These are phyloP conservation scores for Periplaneta americana DNA, from an alignment of 1,140 invertebrate species.

Conservation along the genomic window DNA sequence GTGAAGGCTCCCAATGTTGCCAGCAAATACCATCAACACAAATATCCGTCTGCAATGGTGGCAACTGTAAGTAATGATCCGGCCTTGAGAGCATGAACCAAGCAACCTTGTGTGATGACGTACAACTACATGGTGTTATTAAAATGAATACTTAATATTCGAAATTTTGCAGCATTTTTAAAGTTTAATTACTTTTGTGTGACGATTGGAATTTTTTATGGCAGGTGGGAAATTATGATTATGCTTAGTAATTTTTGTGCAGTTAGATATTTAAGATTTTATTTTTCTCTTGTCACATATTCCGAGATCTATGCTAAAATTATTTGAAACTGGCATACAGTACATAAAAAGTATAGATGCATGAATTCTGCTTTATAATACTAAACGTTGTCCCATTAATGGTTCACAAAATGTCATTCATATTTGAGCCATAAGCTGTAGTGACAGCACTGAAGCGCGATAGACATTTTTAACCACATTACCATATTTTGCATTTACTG, in stretches of 20 bases:
- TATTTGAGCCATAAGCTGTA: background rate
- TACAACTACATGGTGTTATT: background rate
- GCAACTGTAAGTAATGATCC: slow-evolving; percentile 22
- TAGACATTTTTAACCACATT: background rate
- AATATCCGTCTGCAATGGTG: slow-evolving; percentile 1
- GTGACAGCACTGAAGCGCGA: background rate
- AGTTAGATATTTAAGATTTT: too few relatives aligned
- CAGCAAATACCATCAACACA: slow-evolving; percentile 17
- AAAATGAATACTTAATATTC: background rate
- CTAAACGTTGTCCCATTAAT: background rate
- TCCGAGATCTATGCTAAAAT: too few relatives aligned
- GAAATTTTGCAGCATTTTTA: background rate
- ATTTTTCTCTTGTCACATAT: too few relatives aligned
- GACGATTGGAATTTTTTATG: too few relatives aligned
- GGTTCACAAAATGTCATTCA: too few relatives aligned
- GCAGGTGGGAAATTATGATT: too few relatives aligned
- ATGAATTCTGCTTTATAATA: background rate
- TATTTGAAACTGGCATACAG: too few relatives aligned
- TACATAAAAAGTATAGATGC: too few relatives aligned
- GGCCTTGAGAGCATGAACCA: background rate
- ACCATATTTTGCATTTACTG: background rate
- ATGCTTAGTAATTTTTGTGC: too few relatives aligned
- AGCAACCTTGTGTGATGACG: background rate
- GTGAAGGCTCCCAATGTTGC: background rate
- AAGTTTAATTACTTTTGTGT: too few relatives aligned